phyloP scores from a whole-genome alignment of 2,113 vertebrate species.

The Pelecanoides urinatrix region DNA sequence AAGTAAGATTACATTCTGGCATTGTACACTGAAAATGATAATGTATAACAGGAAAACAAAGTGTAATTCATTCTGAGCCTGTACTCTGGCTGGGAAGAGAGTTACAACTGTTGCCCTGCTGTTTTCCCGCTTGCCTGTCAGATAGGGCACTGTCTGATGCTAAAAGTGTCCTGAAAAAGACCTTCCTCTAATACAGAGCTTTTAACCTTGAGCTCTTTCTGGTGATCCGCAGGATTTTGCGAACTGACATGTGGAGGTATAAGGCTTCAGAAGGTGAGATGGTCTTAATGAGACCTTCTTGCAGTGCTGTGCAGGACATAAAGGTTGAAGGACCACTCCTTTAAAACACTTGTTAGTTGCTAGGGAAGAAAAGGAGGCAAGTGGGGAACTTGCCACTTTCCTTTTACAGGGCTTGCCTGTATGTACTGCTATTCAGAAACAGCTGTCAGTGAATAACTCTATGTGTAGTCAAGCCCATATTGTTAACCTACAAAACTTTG shows the following conservation, averaged over 20 bases:
- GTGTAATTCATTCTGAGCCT: background rate
- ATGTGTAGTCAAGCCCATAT: background rate
- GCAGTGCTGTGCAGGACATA: background rate
- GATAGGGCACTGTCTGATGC: background rate
- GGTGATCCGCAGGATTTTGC: background rate
- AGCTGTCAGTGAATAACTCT: background rate
- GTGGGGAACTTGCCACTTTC: background rate
- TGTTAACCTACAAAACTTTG: constrained; percentile 16
- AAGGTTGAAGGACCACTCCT: background rate
- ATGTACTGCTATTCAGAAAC: background rate
- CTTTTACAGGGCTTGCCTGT: background rate
- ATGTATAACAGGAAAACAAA: background rate
- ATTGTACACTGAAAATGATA: background rate
- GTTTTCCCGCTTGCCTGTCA: background rate
- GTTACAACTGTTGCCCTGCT: background rate
- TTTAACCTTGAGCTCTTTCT: background rate
- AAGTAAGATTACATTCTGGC: background rate
- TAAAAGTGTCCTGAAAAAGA: background rate
- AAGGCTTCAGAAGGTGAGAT: background rate
- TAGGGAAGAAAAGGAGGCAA: background rate
- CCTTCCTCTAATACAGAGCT: background rate
- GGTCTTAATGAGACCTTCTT: background rate
- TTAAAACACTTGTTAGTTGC: background rate
- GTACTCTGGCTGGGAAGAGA: background rate
- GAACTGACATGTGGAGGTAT: background rate